Conservation (phyloP, 2,797 vertebrate genomes). For the Pangasius macronema region DNA sequence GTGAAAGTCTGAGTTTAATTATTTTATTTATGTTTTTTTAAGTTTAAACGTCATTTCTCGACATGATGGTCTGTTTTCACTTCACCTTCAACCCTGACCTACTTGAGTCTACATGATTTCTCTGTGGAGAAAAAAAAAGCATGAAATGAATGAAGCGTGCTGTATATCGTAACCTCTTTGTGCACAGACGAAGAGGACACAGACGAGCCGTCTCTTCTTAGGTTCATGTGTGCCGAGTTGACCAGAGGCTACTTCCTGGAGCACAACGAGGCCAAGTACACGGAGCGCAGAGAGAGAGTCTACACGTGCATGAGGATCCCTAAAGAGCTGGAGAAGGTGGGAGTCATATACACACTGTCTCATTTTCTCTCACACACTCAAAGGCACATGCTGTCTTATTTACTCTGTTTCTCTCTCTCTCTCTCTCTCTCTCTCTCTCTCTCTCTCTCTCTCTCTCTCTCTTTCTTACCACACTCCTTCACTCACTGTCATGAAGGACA, state of each 20-base stretch:
- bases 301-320: constrained; percentile 98
- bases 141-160: background rate
- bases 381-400: background rate
- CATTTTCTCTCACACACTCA: background rate
- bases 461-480: too few species aligned
- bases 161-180: background rate
- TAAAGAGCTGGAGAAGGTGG: constrained; percentile 96
- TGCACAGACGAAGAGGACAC: constrained; percentile 12
- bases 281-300: constrained; percentile 89
- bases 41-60: too few species aligned
- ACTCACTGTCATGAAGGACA: background rate
- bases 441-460: background rate
- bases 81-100: background rate
- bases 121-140: background rate
- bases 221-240: constrained; percentile 92
- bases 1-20: too few species aligned
- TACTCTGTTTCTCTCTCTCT: background rate
- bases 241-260: constrained; percentile 98
- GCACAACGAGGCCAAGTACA: constrained; percentile 97
- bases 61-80: background rate
- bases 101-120: background rate
- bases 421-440: background rate
- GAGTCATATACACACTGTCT: background rate
- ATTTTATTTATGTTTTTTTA: too few species aligned
- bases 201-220: constrained; percentile 85